phyloP scores from a whole-genome alignment of 2,888 invertebrate species.

The Hartigia nigra region DNA sequence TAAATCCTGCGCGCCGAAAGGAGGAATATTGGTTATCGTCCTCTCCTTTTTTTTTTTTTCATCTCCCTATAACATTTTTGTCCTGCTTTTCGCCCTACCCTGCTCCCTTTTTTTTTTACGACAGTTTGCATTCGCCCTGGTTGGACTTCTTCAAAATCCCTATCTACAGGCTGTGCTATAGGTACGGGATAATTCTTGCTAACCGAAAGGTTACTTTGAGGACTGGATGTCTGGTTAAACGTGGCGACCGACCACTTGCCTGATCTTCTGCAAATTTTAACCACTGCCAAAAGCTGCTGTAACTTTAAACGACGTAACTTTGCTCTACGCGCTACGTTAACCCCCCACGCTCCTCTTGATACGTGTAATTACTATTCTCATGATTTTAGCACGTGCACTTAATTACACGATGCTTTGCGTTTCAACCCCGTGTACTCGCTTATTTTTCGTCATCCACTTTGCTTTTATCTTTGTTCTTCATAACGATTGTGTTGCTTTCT shows the following conservation, averaged over 20 bases:
- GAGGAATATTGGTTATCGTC: slow-evolving; percentile 49
- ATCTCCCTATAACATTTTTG: not conserved
- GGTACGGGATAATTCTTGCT: not conserved
- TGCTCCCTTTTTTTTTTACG: not conserved
- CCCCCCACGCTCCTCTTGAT: not conserved
- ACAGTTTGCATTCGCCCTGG: not conserved
- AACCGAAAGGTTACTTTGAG: not conserved
- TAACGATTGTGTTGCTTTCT: not conserved
- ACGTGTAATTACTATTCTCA: not conserved
- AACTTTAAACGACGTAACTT: slow-evolving; percentile 47
- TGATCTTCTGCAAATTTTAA: not conserved
- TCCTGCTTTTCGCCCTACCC: not conserved
- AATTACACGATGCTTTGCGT: slow-evolving; percentile 38
- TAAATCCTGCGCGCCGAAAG: slow-evolving; percentile 56
- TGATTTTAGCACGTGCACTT: slow-evolving; percentile 34
- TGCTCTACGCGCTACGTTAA: not conserved
- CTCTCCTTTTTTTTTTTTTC: not conserved
- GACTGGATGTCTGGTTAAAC: not conserved
- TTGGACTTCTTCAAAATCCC: not conserved
- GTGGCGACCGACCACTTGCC: not conserved
- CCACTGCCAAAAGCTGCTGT: slow-evolving; percentile 18
- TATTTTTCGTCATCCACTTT: slow-evolving; percentile 15
- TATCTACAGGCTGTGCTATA: not conserved
- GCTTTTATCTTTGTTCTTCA: slow-evolving; percentile 6
- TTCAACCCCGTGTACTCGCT: slow-evolving; percentile 9